Base-by-base conservation (phyloP, 1,140 invertebrate species). In the Eriosoma lanigerum region DNA sequence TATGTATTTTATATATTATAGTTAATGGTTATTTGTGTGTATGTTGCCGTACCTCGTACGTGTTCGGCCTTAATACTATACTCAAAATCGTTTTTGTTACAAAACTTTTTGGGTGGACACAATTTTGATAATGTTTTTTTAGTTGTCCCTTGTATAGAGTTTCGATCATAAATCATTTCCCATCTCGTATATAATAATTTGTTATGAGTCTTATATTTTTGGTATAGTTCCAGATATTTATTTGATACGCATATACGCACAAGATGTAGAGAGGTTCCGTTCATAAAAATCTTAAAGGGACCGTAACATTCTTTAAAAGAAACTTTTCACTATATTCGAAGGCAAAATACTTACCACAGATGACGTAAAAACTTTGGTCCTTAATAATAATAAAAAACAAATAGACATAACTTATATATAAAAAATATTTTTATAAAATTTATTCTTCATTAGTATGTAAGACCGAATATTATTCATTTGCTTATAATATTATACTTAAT, bases 81-180 rank as follows among this genome's bases (percentile, higher is more conserved):
- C 32, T 24, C 24, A 13, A 68, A 68, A 48, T 68, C 44, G 44
- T 24, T 48, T 48, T 68, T 68, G 21, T 68, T 68, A n/a, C 44
- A 26, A 68, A 68, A 68, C 66, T 68, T 68, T 68, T 62, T 68
- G 4, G n/a, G 13, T 17, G 44, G 66, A 68, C 44, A 68, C 17
- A 44, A 68, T 58, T 76, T 76, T 76, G 73, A 76, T 76, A 58
- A 76, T 56, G 52, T 76, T 76, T 76, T 58, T 32, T 44, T 38
- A 15, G n/a, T 56, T 19, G 54, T 32, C 32, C 54, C 24, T 44
- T 0, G 0, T 54, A 38, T 32, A n/a, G 54, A 75, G 13, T 75
- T 60, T 60, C n/a, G 56, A 62, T 38, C 73, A 78, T 78, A 78
- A 78, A 78, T 78, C 73, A 60, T 78, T 78, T 62, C 8, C 24